These are phyloP conservation scores for Caenorhabditis japonica DNA, from an alignment of 2,888 invertebrate species.

Conservation along the genomic window DNA sequence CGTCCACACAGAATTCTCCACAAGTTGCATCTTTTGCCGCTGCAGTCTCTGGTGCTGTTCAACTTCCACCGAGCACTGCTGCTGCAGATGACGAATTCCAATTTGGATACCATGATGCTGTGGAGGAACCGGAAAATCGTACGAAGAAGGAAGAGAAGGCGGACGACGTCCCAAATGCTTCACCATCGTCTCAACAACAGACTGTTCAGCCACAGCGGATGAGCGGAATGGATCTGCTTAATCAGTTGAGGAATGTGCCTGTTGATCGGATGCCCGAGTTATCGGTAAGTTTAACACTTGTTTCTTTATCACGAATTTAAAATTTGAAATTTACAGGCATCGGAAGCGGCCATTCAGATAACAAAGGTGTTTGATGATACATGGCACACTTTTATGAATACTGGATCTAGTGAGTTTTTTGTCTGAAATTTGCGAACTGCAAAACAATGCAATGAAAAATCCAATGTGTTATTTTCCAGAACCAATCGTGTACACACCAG, in stretches of 20 bases:
- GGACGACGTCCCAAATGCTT: not conserved
- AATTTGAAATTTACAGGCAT: not conserved
- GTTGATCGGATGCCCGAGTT: not conserved
- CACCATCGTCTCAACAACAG: not conserved
- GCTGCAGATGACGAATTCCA: constrained; percentile 14
- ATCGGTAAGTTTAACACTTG: not conserved
- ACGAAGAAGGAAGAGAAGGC: not conserved
- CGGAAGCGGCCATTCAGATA: not conserved
- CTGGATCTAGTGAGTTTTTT: constrained; percentile 15
- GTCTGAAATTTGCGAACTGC: not conserved
- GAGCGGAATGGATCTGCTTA: constrained; percentile 5
- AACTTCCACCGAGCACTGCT: constrained; percentile 19
- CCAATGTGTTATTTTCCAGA: constrained; percentile 10
- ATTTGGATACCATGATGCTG: constrained; percentile 41
- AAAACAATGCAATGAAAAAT: too few species aligned
- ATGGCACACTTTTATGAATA: not conserved
- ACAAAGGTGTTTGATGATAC: not conserved
- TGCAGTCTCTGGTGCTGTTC: constrained; percentile 16
- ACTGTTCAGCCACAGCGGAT: constrained; percentile 3
- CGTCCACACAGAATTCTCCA: not conserved
- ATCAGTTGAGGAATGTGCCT: not conserved
- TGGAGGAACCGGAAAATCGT: constrained; percentile 31
- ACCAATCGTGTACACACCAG: constrained; percentile 6
- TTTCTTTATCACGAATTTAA: not conserved
- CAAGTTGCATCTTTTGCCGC: not conserved